These are phyloP conservation scores for Drosophila paramelanica DNA, from an alignment of 2,888 invertebrate species.

Conservation along the genomic window DNA sequence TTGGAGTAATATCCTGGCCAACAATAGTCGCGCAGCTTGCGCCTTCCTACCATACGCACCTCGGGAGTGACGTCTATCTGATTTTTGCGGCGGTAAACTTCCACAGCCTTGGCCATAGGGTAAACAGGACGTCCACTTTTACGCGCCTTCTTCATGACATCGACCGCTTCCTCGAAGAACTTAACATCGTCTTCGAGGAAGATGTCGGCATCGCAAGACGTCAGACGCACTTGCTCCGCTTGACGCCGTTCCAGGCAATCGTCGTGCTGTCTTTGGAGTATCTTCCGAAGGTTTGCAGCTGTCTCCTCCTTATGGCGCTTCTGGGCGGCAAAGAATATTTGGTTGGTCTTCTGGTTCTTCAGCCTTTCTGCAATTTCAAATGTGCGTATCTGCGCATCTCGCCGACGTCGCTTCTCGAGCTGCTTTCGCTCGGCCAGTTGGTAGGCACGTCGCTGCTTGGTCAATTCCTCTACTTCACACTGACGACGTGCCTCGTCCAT, in stretches of 20 bases:
- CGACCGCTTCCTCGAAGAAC: constrained; percentile 80
- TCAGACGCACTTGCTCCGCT: constrained; percentile 32
- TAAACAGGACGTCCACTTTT: constrained; percentile 76
- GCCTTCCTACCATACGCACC: constrained; percentile 34
- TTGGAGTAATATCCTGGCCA: constrained; percentile 63
- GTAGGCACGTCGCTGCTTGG: constrained; percentile 51
- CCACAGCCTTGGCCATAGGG: constrained; percentile 78
- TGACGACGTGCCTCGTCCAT: constrained; percentile 54
- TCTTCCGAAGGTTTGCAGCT: constrained; percentile 13
- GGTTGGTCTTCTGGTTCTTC: constrained; percentile 49
- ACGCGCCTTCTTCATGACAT: constrained; percentile 73
- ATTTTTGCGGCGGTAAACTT: constrained; percentile 55
- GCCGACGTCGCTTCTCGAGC: constrained; percentile 12
- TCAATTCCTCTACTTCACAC: constrained; percentile 25
- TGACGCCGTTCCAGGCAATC: constrained; percentile 9
- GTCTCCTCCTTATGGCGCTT: constrained; percentile 6
- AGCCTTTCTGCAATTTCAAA: constrained; percentile 54
- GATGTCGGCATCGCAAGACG: constrained; percentile 40
- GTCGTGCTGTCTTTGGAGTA: background rate
- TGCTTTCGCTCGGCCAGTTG: constrained; percentile 41
- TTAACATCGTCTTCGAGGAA: constrained; percentile 75
- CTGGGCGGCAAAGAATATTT: constrained; percentile 10
- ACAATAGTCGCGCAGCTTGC: constrained; percentile 51
- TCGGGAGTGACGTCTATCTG: constrained; percentile 42
- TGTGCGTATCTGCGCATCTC: constrained; percentile 34